These are phyloP conservation scores for Archivesica marissinica DNA, from an alignment of 1,140 invertebrate species.

Conservation along the genomic window DNA sequence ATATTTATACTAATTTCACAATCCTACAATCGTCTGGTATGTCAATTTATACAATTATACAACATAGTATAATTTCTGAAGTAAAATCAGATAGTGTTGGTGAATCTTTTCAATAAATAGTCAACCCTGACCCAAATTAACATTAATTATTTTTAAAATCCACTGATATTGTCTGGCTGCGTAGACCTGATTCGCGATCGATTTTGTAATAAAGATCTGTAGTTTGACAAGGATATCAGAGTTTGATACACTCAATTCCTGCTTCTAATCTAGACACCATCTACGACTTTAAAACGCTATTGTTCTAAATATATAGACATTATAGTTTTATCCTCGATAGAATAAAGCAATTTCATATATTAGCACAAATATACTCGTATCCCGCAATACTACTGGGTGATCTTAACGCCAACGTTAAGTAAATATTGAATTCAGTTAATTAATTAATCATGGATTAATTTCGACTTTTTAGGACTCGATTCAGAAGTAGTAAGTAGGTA, in stretches of 20 bases:
- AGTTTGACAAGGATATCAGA: background rate
- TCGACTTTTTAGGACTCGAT: conserved; percentile 14
- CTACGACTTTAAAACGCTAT: background rate
- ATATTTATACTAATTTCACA: too few species aligned
- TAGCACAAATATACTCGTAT: background rate
- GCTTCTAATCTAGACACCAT: background rate
- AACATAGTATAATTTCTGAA: too few species aligned
- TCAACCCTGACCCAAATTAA: background rate
- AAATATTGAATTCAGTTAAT: background rate
- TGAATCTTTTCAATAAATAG: too few species aligned
- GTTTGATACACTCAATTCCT: background rate
- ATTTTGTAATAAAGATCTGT: background rate
- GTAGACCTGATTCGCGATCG: background rate
- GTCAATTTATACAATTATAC: too few species aligned
- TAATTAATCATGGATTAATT: conserved; percentile 21
- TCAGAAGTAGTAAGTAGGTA: background rate
- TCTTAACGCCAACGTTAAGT: background rate
- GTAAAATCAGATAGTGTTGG: too few species aligned
- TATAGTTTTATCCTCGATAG: background rate
- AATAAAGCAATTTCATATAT: background rate
- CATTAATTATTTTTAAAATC: too few species aligned
- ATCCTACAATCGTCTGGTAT: too few species aligned
- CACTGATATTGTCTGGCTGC: background rate
- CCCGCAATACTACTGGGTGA: too few species aligned
- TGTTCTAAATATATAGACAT: background rate